Base-by-base conservation (phyloP, 2,113 vertebrate species). In the Loxodonta africana region DNA sequence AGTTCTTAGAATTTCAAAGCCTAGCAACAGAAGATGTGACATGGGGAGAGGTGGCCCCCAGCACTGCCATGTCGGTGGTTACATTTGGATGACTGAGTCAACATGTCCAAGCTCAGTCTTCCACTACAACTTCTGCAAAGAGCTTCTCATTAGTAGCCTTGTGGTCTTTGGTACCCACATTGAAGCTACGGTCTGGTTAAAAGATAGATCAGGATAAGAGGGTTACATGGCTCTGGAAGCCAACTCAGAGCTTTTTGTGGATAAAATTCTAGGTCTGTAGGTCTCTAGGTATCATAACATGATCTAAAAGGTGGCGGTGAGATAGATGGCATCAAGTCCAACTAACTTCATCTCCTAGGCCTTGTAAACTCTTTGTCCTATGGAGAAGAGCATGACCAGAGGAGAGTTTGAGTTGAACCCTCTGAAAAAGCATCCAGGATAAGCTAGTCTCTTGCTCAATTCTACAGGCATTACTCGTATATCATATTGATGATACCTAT, bases 351-450 rank as follows among this genome's bases (percentile, higher is more conserved):
- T 26, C 18, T 9, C 18, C 9, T 53, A 51, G n/a, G 17, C 18
- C 23, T 71, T 71, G 46, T 65, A 25, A 83, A 77, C 2, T 78
- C 41, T 1, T 30, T 51, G 0, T 30, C 4, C 4, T 82, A 48
- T 7, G 48, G 48, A 2, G 6, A 57, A 37, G 28, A 57, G 1
- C 2, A 25, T 41, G 23, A 9, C 17, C n/a, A 83, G 18, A 76
- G 7, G 8, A 26, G 10, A 17, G 2, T 20, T 25, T 12, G 0
- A 2, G 1, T 1, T 4, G 11, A 81, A 0, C 48, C 48, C 1
- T 0, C 8, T 83, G 2, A 5, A 11, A 63, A 91, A 20, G 3
- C 25, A 11, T 30, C 20, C 46, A 62, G 48, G 2, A 48, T 4
- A 77, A 57, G 0, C 1, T 63, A 12, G 33, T 69, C 10, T 86